A percentile compares a stretch with the other conserved stretches of the same genome.
Evolutionary conservation across 2,888 invertebrate species (phyloP).

Genomic region (Chymomyza amoena): DNA sequence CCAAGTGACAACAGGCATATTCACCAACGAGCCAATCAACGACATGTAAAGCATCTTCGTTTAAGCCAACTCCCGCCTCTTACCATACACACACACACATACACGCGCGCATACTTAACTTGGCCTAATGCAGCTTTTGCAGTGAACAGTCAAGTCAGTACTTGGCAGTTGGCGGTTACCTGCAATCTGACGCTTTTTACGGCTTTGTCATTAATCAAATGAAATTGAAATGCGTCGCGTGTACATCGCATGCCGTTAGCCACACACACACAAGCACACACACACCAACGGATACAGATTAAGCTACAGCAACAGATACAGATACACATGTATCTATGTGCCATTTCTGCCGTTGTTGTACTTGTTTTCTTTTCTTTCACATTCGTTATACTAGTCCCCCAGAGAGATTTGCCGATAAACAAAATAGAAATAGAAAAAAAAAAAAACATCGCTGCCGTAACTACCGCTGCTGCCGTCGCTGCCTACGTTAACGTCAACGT

Average conservation of each 20-base stretch:
- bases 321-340: constrained; percentile 40
- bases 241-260: constrained; percentile 63
- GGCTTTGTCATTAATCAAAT: constrained; percentile 72
- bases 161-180: constrained; percentile 24
- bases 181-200: constrained; percentile 61
- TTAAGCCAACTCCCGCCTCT: background rate
- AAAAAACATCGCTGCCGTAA: constrained; percentile 19
- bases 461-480: constrained; percentile 19
- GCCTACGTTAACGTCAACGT: constrained; percentile 5
- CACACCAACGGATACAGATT: background rate
- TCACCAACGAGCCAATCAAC: constrained; percentile 39
- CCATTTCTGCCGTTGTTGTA: constrained; percentile 70
- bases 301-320: constrained; percentile 23
- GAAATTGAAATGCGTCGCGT: constrained; percentile 72
- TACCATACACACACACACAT: background rate
- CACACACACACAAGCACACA: constrained; percentile 23
- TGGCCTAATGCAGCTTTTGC: constrained; percentile 42
- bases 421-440: constrained; percentile 20
- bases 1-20: constrained; percentile 37
- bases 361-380: constrained; percentile 49
- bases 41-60: constrained; percentile 20
- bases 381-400: constrained; percentile 47
- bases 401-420: constrained; percentile 65
- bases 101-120: constrained; percentile 8
- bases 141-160: constrained; percentile 71